Conservation (phyloP, 2,888 invertebrate genomes). For the Pomacea canaliculata region DNA sequence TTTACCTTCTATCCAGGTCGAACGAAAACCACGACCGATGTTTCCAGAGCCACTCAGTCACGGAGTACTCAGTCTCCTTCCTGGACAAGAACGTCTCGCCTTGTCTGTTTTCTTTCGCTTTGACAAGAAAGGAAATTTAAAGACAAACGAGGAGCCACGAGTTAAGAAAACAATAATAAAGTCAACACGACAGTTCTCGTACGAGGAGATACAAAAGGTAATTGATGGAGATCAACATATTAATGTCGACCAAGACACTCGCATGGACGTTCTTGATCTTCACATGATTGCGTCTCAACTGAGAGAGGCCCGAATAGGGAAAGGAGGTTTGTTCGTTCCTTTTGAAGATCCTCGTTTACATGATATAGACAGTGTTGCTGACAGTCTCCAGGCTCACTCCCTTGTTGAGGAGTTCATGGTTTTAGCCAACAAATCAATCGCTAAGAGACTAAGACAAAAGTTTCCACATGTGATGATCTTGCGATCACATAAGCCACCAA, state of each 20-base stretch:
- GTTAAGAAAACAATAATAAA: slow-evolving; percentile 35
- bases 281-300: slow-evolving; percentile 29
- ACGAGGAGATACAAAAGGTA: slow-evolving; percentile 43
- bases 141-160: slow-evolving; percentile 7
- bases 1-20: slow-evolving; percentile 37
- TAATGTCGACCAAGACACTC: slow-evolving; percentile 3
- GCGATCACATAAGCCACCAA: slow-evolving; percentile 5
- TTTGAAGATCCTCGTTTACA: slow-evolving; percentile 27
- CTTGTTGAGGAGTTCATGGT: slow-evolving; percentile 43
- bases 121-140: slow-evolving; percentile 30
- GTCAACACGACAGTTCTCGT: slow-evolving; percentile 38
- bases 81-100: slow-evolving; percentile 36
- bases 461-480: slow-evolving; percentile 7
- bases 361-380: slow-evolving; percentile 16
- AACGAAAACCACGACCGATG: slow-evolving; percentile 37
- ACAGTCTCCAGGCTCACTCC: slow-evolving; percentile 32
- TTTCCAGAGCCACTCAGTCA: slow-evolving; percentile 45
- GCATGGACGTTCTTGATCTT: slow-evolving; percentile 27
- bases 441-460: slow-evolving; percentile 22
- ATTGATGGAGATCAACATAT: slow-evolving; percentile 25
- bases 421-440: slow-evolving; percentile 35
- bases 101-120: slow-evolving; percentile 45
- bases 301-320: slow-evolving; percentile 27
- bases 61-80: slow-evolving; percentile 41
- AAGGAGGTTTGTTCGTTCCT: slow-evolving; percentile 29